Base-by-base conservation (phyloP, 2,113 vertebrate species). In the Syngnathoides biaculeatus region DNA sequence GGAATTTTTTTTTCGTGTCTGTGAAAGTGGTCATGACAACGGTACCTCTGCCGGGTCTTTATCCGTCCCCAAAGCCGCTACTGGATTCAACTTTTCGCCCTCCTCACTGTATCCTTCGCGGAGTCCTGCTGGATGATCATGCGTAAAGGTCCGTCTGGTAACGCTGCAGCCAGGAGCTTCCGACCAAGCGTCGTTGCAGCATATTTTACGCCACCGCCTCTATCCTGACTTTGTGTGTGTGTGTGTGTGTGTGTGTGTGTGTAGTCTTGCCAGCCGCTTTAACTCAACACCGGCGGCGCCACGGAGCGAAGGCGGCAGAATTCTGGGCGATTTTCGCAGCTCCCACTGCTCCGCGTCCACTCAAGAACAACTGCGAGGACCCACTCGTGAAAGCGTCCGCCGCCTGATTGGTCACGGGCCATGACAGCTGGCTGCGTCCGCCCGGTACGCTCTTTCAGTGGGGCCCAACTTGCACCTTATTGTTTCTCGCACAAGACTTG, bases 391-490 rank as follows among this genome's bases (percentile, higher is more conserved):
- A 80, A 81, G 74, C 63, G 79, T 74, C 77, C 82, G 75, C 79
- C 82, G 81, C 77, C 87, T 74, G 90, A 78, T 84, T 84, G 86
- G 76, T 87, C 84, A 67, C 74, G 74, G 84, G 90, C 88, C 92
- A 91, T 91, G 89, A 90, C 86, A 88, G 86, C 86, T 85, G 69
- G 73, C 80, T 42, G 82, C 80, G 78, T 81, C 71, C 73, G 75
- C 86, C 90, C 72, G 81, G 72, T 67, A 87, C 82, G 77, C 40
- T 75, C 69, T 87, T 89, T 86, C 8, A 27, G 55, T 56, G 22
- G 27, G 52, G 26, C 63, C 62, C 68, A 89, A 90, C 81, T 84
- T 90, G 87, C 86, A 42, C 79, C 88, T 84, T 4, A 26, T 78
- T 61, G 70, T 19, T 65, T 83, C 74, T 88, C 83, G 76, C 87